phyloP scores from a whole-genome alignment of 1,140 invertebrate species.

The Ptiloglossa arizonensis region DNA sequence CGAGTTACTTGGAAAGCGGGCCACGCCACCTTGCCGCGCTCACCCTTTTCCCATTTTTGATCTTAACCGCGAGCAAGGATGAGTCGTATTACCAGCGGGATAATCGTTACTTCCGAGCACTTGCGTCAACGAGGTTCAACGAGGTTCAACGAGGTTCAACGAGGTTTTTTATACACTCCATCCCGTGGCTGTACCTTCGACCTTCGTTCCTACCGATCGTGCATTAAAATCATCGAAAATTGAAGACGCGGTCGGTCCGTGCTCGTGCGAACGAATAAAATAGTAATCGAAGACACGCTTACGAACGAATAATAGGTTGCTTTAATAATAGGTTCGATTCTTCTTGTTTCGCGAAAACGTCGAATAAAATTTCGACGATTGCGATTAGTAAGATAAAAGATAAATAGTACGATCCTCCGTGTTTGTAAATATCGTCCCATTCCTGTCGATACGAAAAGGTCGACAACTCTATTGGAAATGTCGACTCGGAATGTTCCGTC shows the following conservation, averaged over 20 bases:
- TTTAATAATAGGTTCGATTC: no score
- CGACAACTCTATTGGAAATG: neutral
- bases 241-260: no score
- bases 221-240: no score
- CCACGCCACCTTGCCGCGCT: constrained; percentile 20
- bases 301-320: no score
- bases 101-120: constrained; percentile 4
- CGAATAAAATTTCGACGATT: neutral
- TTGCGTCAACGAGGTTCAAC: neutral
- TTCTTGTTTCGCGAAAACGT: neutral
- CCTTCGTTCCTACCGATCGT: no score
- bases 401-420: neutral
- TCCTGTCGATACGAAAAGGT: neutral
- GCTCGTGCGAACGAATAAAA: no score
- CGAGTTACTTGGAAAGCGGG: constrained; percentile 67
- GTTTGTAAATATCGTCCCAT: neutral
- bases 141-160: no score
- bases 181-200: neutral
- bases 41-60: neutral
- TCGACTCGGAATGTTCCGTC: neutral
- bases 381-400: neutral
- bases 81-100: neutral
- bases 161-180: neutral
- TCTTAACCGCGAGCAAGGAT: constrained; percentile 13
- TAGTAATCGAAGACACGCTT: no score